Base-by-base conservation (phyloP, 1,140 invertebrate species). In the Pissodes strobi region DNA sequence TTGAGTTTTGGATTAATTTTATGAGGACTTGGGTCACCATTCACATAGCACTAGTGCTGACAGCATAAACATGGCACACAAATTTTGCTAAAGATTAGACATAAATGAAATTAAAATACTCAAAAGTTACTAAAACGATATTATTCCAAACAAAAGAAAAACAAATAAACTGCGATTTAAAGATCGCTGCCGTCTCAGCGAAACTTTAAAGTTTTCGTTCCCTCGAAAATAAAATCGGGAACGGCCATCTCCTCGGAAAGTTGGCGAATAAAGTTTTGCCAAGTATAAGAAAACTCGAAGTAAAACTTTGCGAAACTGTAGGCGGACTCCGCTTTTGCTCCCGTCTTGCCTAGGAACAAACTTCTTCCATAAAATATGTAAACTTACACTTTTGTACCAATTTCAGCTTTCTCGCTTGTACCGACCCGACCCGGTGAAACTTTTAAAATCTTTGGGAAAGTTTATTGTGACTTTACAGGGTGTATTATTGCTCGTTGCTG, bases 341-440 rank as follows among this genome's bases (percentile, higher is more conserved):
- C 56, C 56, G 56, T 41, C 46, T 13, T 17, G 58, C 58, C 46
- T 64, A 51, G 68, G 69, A 75, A 74, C 75, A 72, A 76, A 76
- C 75, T 76, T 76, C 71, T 72, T 66, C 72, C 72, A 75, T 75
- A 74, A 76, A 76, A 72, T 76, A 76, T 76, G 75, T 76, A 76
- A 76, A 76, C 75, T 76, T 74, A 75, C 71, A 76, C 72, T 76
- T 76, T 76, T 75, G 75, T 74, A 76, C 75, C 75, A 76, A 75
- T 74, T 76, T 76, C 72, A 75, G 73, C 75, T 74, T 70, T 62
- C 59, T 65, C 43, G 58, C 58, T 61, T 51, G 58, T 18, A 10
- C 13, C 39, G 27, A 48, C 51, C 52, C 67, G 58, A 60, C 57
- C 58, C 45, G 34, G 23, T 23, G 34, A 51, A 61, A 38, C 45